These are phyloP conservation scores for Lepidostoma basale DNA, from an alignment of 1,140 invertebrate genomes.

Conservation along the genomic window DNA sequence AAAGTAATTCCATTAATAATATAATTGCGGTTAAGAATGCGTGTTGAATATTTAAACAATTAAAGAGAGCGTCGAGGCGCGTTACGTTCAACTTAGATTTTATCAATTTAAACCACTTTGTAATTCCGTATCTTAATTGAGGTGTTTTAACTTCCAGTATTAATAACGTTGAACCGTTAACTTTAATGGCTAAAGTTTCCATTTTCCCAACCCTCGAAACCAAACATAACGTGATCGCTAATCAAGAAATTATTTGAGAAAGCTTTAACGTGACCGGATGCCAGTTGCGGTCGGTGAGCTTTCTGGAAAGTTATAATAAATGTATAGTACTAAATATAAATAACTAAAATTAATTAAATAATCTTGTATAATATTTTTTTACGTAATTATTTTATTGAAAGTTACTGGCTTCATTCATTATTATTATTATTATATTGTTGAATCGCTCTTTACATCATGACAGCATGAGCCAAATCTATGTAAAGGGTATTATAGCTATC, in stretches of 20 bases:
- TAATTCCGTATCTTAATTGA: slow-evolving; percentile 15
- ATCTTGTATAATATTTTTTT: too few species aligned
- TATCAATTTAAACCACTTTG: slow-evolving; percentile 19
- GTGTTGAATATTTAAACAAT: slow-evolving; percentile 16
- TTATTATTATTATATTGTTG: too few species aligned
- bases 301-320: too few species aligned
- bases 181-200: slow-evolving; percentile 24
- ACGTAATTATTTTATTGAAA: too few species aligned
- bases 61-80: background rate
- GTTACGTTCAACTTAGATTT: background rate
- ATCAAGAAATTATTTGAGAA: slow-evolving; percentile 40
- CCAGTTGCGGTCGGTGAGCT: too few species aligned
- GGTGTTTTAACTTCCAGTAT: slow-evolving; percentile 16
- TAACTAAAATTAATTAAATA: too few species aligned
- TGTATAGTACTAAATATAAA: too few species aligned
- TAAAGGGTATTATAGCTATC: too few species aligned
- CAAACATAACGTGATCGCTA: slow-evolving; percentile 33
- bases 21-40: background rate
- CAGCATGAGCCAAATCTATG: too few species aligned
- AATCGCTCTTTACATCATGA: too few species aligned
- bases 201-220: slow-evolving; percentile 10
- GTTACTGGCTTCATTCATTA: too few species aligned
- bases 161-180: slow-evolving; percentile 10
- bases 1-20: background rate
- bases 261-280: slow-evolving; percentile 26